A percentile compares a stretch with the other conserved stretches of the same genome.
These are phyloP conservation scores for Chrysolina haemoptera DNA, from an alignment of 2,888 invertebrate genomes.

Conservation along the genomic window DNA sequence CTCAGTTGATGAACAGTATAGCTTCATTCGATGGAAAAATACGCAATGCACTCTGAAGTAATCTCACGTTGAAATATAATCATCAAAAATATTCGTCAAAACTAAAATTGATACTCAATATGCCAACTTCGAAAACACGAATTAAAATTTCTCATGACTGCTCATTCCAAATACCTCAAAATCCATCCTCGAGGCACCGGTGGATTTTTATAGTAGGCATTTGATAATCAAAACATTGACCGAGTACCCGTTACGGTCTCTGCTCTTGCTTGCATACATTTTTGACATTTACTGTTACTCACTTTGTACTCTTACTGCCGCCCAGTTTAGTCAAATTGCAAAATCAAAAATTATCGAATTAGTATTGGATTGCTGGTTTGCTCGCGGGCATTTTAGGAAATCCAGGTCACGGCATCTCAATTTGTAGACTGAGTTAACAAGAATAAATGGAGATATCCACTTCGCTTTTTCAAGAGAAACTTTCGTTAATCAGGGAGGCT, in stretches of 20 bases:
- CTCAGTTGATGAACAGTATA: no score
- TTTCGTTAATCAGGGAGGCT: constrained; percentile 13
- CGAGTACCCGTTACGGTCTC: constrained; percentile 16
- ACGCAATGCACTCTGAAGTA: no score
- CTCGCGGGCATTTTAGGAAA: constrained; percentile 30
- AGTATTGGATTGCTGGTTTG: constrained; percentile 21
- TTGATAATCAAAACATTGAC: constrained; percentile 22
- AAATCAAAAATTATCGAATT: constrained; percentile 39
- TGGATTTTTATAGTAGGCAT: constrained; percentile 9
- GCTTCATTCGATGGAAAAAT: no score
- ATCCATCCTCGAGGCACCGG: background rate
- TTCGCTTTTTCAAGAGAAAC: constrained; percentile 3
- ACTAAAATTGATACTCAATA: no score
- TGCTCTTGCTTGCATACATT: constrained; percentile 23
- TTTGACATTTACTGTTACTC: constrained; percentile 21
- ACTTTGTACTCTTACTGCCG: constrained; percentile 27
- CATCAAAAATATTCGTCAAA: no score
- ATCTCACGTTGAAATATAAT: no score
- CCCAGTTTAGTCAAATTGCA: constrained; percentile 32
- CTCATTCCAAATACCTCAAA: background rate
- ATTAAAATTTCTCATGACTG: background rate
- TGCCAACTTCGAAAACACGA: background rate
- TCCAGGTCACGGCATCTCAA: constrained; percentile 39
- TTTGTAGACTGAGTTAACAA: constrained; percentile 20
- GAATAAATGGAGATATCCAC: constrained; percentile 1